phyloP scores from a whole-genome alignment of 2,113 vertebrate species.

The Monarcha castaneiventris region DNA sequence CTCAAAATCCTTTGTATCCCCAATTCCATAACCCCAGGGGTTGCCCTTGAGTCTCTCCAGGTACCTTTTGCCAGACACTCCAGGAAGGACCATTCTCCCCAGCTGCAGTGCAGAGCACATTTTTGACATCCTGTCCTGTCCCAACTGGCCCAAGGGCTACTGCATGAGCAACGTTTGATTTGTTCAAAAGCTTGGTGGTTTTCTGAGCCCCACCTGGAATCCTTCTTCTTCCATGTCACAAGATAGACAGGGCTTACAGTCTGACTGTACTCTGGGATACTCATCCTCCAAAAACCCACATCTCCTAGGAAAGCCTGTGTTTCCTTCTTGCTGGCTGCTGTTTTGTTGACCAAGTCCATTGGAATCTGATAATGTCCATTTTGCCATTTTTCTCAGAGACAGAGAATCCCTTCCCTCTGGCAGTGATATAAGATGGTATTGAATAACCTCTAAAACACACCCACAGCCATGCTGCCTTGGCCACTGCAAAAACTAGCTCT shows the following conservation, averaged over 20 bases:
- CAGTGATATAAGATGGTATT: too few species aligned
- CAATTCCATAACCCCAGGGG: not conserved
- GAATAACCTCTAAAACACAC: not conserved
- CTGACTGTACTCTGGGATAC: not conserved
- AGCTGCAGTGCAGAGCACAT: rapidly evolving
- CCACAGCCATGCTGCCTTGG: rapidly evolving
- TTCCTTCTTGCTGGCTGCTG: not conserved
- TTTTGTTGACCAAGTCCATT: not conserved
- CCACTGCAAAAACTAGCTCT: not conserved
- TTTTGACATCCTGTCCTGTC: not conserved
- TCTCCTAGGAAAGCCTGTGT: not conserved
- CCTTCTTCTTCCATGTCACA: not conserved
- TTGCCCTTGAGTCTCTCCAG: rapidly evolving
- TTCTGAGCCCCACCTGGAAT: not conserved
- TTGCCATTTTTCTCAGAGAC: not conserved
- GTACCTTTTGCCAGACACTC: not conserved
- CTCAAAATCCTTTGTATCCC: rapidly evolving
- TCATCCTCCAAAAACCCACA: not conserved
- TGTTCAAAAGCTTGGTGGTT: not conserved
- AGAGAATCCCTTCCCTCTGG: not conserved
- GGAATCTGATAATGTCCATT: not conserved
- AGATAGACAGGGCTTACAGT: not conserved
- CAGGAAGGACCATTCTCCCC: not conserved
- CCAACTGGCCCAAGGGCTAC: not conserved
- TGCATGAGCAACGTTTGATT: not conserved